Evolutionary conservation across 2,113 vertebrate species (phyloP).

Genomic region (Seriola dumerili): DNA sequence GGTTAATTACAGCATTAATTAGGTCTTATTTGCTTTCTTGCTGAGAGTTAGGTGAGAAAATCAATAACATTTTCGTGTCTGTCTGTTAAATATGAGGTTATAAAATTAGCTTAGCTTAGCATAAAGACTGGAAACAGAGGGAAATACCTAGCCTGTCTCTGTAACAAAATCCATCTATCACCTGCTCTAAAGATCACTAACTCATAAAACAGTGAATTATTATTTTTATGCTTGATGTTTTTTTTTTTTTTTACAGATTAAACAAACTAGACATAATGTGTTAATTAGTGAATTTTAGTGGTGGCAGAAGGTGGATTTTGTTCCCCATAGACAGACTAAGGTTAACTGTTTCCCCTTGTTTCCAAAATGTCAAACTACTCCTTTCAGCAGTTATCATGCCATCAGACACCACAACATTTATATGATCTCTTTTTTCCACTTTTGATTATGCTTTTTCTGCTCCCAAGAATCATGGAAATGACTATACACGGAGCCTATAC

Average conservation of each 20-base stretch:
- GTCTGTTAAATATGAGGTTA: not conserved
- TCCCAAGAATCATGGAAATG: conserved; percentile 2
- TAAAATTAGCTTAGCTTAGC: not conserved
- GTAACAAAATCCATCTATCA: not conserved
- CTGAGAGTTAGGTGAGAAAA: not conserved
- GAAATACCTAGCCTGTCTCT: not conserved
- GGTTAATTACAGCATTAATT: too few species aligned
- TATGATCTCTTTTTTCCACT: not conserved
- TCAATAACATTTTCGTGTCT: not conserved
- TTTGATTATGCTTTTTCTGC: not conserved
- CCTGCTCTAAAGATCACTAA: too few species aligned
- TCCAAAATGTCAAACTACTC: conserved; percentile 11
- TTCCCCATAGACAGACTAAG: not conserved
- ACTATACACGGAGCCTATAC: not conserved
- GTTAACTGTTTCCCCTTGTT: not conserved
- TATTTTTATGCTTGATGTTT: not conserved
- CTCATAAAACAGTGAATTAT: too few species aligned
- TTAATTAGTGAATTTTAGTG: not conserved
- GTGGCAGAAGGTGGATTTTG: not conserved
- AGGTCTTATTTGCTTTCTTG: not conserved
- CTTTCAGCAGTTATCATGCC: not conserved
- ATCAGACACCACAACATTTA: conserved; percentile 18
- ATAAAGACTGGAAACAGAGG: not conserved
- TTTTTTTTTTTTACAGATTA: not conserved
- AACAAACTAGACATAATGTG: not conserved